A percentile compares a stretch with the other conserved stretches of the same genome.
Evolutionary conservation across 2,888 invertebrate species (phyloP).

Genomic region (Troilus luridus): DNA sequence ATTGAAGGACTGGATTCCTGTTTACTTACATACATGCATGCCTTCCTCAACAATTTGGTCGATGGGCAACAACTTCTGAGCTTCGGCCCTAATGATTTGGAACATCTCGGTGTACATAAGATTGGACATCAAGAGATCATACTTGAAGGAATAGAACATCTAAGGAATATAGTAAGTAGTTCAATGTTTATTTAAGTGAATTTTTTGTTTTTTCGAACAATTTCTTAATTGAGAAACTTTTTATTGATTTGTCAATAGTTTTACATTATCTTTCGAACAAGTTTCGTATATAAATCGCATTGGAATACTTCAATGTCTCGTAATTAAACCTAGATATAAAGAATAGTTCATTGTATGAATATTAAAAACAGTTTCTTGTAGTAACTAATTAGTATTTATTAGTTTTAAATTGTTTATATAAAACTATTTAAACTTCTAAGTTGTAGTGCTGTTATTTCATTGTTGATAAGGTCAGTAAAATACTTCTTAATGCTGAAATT

Average conservation of each 20-base stretch:
- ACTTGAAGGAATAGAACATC: slow-evolving; percentile 91
- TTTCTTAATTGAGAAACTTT: neutral
- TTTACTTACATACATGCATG: slow-evolving; percentile 84
- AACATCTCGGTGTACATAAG: slow-evolving; percentile 86
- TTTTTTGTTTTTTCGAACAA: neutral
- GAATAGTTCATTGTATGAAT: neutral
- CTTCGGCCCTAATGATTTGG: slow-evolving; percentile 89
- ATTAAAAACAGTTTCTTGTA: neutral
- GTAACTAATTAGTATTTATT: neutral
- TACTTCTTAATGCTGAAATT: neutral
- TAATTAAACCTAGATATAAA: neutral
- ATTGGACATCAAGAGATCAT: slow-evolving; percentile 95
- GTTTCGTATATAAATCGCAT: neutral
- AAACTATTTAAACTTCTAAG: neutral
- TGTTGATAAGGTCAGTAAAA: neutral
- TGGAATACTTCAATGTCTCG: neutral
- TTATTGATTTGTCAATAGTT: neutral
- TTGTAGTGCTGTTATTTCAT: neutral
- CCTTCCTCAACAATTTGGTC: slow-evolving; percentile 85
- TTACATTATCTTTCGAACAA: neutral
- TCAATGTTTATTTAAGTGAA: neutral
- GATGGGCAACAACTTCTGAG: slow-evolving; percentile 87
- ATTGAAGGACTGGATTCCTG: slow-evolving; percentile 82
- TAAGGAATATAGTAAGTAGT: slow-evolving; percentile 86
- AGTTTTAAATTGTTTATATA: neutral